Percentiles rank a stretch among this genome's conserved stretches.
These are phyloP conservation scores for Ceyx cyanopectus DNA, from an alignment of 2,113 vertebrate genomes.

Conservation along the genomic window DNA sequence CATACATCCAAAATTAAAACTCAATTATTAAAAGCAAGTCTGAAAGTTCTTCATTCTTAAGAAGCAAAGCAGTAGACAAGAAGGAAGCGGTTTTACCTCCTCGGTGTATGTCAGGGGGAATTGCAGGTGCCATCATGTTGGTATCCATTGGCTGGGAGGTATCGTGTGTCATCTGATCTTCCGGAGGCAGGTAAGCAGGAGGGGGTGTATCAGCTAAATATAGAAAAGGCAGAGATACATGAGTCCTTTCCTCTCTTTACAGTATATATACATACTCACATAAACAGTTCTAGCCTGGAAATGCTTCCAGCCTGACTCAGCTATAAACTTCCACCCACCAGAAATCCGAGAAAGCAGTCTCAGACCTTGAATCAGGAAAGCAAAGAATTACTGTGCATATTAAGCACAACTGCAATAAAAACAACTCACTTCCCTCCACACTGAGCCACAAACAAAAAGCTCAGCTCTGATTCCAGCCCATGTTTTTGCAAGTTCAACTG, in stretches of 20 bases:
- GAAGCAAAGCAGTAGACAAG: neutral
- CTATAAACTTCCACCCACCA: slow-evolving; percentile 37
- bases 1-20: neutral
- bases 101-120: slow-evolving; percentile 88
- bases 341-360: slow-evolving; percentile 36
- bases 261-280: neutral
- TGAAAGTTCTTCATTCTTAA: neutral
- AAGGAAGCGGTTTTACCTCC: slow-evolving; percentile 79
- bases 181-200: slow-evolving; percentile 95
- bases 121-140: slow-evolving; percentile 88
- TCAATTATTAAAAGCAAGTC: neutral
- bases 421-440: neutral
- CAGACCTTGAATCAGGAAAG: neutral
- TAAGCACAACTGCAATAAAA: neutral
- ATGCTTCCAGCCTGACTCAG: slow-evolving; percentile 37
- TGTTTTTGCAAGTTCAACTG: neutral
- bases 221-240: slow-evolving; percentile 6
- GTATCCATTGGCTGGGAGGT: slow-evolving; percentile 98
- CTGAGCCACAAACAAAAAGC: neutral
- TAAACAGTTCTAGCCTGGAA: slow-evolving; percentile 1
- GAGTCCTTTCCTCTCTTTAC: neutral
- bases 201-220: slow-evolving; percentile 91
- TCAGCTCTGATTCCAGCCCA: neutral
- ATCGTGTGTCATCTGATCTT: slow-evolving; percentile 96
- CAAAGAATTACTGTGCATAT: slow-evolving; percentile 3